Evolutionary conservation across 2,797 vertebrate species (phyloP).

Genomic region (Eptatretus atami): DNA sequence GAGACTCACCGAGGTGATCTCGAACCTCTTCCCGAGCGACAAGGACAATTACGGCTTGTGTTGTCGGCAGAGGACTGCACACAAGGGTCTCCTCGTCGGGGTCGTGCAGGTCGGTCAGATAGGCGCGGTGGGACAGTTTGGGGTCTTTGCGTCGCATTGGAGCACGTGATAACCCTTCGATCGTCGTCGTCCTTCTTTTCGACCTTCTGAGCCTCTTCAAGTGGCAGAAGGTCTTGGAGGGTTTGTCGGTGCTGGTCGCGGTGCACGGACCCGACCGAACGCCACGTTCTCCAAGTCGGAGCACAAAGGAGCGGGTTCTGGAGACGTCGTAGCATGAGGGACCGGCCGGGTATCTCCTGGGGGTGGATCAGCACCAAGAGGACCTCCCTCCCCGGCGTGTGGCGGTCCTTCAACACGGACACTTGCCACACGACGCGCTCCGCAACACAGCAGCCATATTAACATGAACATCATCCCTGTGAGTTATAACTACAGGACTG

Average conservation of each 20-base stretch:
- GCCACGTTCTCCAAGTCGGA: conserved; percentile 17
- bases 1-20: conserved; percentile 87
- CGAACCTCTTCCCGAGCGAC: conserved; percentile 84
- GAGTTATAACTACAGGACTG: no score
- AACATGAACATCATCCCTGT: no score
- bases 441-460: no score
- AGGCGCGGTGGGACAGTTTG: conserved; percentile 54
- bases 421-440: no score
- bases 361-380: no score
- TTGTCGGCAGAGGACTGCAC: conserved; percentile 80
- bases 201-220: no score
- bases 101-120: conserved; percentile 86
- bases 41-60: conserved; percentile 69
- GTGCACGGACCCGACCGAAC: conserved; percentile 83
- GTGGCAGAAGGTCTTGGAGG: conserved; percentile 22
- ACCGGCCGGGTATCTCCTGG: no score
- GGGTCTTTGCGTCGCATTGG: conserved; percentile 76
- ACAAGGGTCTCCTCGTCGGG: conserved; percentile 96
- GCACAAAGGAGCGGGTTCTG: no score
- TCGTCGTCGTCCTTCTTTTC: no score
- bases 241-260: conserved; percentile 62
- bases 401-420: no score
- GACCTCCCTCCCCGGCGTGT: no score
- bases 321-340: no score
- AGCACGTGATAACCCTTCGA: conserved; percentile 20